Evolutionary conservation across 2,888 invertebrate species (phyloP).

Genomic region (Cheilosia urbana): DNA sequence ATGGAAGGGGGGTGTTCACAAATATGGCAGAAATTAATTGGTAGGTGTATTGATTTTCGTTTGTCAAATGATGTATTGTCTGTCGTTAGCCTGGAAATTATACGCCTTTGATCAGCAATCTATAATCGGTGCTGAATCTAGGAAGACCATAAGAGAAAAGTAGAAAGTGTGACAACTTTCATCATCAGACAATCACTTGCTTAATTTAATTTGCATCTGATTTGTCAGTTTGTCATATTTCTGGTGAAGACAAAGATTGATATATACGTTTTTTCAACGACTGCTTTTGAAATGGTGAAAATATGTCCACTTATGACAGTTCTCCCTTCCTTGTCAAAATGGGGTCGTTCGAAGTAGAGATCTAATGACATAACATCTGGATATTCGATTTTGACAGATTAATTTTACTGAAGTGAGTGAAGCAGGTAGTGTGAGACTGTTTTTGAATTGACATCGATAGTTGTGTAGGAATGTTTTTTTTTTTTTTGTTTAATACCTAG

Average conservation of each 20-base stretch:
- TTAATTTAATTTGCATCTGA: not conserved
- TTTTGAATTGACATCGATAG: too few species aligned
- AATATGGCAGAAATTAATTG: slow-evolving; percentile 46
- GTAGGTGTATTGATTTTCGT: slow-evolving; percentile 30
- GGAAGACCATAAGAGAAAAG: slow-evolving; percentile 13
- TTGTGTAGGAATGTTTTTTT: too few species aligned
- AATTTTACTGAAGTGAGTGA: too few species aligned
- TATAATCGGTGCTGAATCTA: not conserved
- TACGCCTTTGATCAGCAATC: slow-evolving; percentile 11
- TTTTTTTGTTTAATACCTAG: too few species aligned
- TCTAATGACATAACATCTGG: too few species aligned
- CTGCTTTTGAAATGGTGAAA: too few species aligned
- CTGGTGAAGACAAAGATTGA: not conserved
- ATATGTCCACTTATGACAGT: too few species aligned
- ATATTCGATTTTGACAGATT: too few species aligned
- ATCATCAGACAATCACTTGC: slow-evolving; percentile 17
- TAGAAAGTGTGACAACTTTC: slow-evolving; percentile 57
- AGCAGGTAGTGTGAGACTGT: too few species aligned
- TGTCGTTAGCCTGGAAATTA: not conserved
- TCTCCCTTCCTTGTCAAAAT: not conserved
- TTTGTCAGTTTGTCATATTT: not conserved
- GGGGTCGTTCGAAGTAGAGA: too few species aligned
- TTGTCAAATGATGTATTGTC: slow-evolving; percentile 24
- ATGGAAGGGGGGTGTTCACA: slow-evolving; percentile 21
- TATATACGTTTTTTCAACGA: not conserved